These are phyloP conservation scores for Epistrophella euchroma DNA, from an alignment of 2,888 invertebrate species.

Conservation along the genomic window DNA sequence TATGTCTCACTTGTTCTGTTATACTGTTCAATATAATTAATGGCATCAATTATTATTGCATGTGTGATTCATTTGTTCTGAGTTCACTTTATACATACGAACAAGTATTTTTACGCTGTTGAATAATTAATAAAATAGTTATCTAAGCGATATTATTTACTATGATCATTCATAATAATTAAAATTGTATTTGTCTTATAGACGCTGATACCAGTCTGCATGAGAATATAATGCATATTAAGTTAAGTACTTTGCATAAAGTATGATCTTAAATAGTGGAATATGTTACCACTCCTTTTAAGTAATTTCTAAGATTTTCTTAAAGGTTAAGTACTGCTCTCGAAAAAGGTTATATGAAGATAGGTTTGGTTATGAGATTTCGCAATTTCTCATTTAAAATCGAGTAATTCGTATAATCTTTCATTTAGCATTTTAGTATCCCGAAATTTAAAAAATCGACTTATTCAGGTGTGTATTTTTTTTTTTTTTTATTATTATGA, in stretches of 20 bases:
- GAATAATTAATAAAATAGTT: conserved; percentile 48
- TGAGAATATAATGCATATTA: background rate
- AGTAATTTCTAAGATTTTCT: background rate
- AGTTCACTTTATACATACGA: background rate
- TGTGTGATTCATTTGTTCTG: conserved; percentile 26
- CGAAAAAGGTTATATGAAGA: background rate
- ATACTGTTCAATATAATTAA: conserved; percentile 7
- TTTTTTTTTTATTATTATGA: too few relatives aligned
- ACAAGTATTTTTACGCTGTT: conserved; percentile 7
- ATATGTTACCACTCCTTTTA: background rate
- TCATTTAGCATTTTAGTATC: too few relatives aligned
- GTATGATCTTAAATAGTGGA: background rate
- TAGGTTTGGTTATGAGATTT: too few relatives aligned
- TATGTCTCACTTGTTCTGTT: conserved; percentile 22
- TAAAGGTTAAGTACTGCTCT: background rate
- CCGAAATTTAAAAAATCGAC: too few relatives aligned
- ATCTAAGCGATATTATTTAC: conserved; percentile 52
- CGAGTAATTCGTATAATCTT: too few relatives aligned
- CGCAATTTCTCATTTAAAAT: too few relatives aligned
- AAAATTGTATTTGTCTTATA: conserved; percentile 43
- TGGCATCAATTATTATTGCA: conserved; percentile 28
- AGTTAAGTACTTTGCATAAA: conserved; percentile 1
- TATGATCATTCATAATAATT: conserved; percentile 57
- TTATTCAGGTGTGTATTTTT: too few relatives aligned
- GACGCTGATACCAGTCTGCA: conserved; percentile 10